Conservation (phyloP, 1,140 invertebrate species). For the Copidosoma floridanum region DNA sequence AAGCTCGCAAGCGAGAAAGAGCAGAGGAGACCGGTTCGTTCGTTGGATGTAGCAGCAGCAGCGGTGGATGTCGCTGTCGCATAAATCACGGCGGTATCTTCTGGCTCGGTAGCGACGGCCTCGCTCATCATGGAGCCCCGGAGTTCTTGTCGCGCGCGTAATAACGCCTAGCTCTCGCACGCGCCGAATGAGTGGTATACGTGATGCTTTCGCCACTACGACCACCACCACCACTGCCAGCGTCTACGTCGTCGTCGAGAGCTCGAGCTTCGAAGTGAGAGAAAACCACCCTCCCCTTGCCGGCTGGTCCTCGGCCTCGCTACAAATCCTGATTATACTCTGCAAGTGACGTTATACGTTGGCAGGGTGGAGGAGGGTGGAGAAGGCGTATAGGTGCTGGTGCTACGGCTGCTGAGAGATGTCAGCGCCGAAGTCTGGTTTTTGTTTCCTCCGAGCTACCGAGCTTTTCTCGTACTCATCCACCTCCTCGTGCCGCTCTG, state of each 20-base stretch:
- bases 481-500: constrained; percentile 29
- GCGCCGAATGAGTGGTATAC: neutral
- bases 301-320: constrained; percentile 41
- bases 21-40: neutral
- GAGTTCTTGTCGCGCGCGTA: constrained; percentile 58
- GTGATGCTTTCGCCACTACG: too few species aligned
- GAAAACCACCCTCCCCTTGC: constrained; percentile 18
- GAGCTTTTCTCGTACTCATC: constrained; percentile 8
- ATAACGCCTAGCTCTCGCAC: constrained; percentile 43
- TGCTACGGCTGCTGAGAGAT: neutral
- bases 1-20: neutral
- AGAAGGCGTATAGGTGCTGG: constrained; percentile 35
- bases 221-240: neutral
- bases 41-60: neutral
- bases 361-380: neutral
- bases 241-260: neutral
- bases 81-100: constrained; percentile 55
- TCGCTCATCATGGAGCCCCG: constrained; percentile 53
- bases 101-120: constrained; percentile 43
- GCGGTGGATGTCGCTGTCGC: constrained; percentile 47
- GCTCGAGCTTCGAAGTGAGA: constrained; percentile 16
- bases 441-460: constrained; percentile 46
- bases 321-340: constrained; percentile 60
- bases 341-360: constrained; percentile 55
- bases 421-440: constrained; percentile 51